Base-by-base conservation (phyloP, 2,888 invertebrate species). In the Aporophyla lueneburgensis region DNA sequence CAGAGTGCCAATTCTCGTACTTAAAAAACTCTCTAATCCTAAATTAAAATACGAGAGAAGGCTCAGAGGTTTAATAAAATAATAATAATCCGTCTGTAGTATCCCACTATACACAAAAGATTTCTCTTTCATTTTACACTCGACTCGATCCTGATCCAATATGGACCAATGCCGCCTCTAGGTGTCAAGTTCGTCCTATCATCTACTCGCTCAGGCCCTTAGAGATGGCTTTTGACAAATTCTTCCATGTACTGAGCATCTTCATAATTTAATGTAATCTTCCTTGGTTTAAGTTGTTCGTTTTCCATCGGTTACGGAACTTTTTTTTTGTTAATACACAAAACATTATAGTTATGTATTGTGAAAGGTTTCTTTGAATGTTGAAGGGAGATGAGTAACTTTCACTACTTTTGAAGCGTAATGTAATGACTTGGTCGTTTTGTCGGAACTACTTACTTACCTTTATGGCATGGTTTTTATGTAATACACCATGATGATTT, bases 371-470 rank as follows among this genome's bases (percentile, higher is more conserved):
- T 67, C 51, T 68, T 12, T 61, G 49, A 62, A 54, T 65, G 62
- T 24, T 58, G 51, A 78, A 80, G 78, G 78, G 83, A 78, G 83
- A 74, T 67, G 53, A 49, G 5, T 7, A 73, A 80, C 81, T 81
- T 81, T 81, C 81, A 66, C 81, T 79, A 56, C n/a, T 70, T 83
- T 83, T 67, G n/a, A 74, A 74, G 6, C 40, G 54, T 84, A 65
- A 80, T 83, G 54, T 84, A 65, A 80, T 83, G 84, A 63, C 74
- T 70, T 46, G 14, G 53, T 63, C 49, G 51, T 80, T 81, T 51
- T 80, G 80, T 59, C 43, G 67, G 51, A 58, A 49, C 24, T 58
- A 54, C 53, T 46, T 51, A 51, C 21, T 33, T 21, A 54, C 61
- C 33, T 75, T 46, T 70, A 70, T 70, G 21, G 4, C 1, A 56